Conservation (phyloP, 2,797 vertebrate genomes). For the Morelia viridis region DNA sequence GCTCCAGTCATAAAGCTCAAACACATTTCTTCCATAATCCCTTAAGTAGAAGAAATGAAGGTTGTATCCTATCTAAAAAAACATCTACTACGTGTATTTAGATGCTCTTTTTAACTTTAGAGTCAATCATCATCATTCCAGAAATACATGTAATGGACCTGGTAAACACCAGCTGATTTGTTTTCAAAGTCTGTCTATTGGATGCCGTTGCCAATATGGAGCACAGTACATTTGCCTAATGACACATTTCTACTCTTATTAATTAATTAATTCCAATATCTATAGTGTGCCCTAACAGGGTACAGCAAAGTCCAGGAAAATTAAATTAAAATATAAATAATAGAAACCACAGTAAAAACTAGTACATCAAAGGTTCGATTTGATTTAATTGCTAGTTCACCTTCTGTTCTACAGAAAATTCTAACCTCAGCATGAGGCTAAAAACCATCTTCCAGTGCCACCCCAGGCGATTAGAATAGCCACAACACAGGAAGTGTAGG, state of each 20-base stretch:
- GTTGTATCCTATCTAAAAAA: neutral
- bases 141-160: neutral
- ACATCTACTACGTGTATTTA: neutral
- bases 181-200: neutral
- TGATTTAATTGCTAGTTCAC: neutral
- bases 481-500: neutral
- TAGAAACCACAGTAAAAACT: neutral
- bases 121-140: neutral
- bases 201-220: neutral
- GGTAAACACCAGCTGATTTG: neutral
- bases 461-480: neutral
- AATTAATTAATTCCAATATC: neutral
- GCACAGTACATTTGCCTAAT: neutral
- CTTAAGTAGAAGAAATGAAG: conserved; percentile 29
- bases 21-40: neutral
- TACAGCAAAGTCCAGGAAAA: neutral
- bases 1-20: conserved; percentile 1
- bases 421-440: neutral
- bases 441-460: neutral
- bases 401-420: neutral
- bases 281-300: neutral
- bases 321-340: neutral
- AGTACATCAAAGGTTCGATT: neutral
- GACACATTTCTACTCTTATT: neutral
- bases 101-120: neutral